phyloP scores from a whole-genome alignment of 1,140 invertebrate species.

The Cardiocondyla obscurior region DNA sequence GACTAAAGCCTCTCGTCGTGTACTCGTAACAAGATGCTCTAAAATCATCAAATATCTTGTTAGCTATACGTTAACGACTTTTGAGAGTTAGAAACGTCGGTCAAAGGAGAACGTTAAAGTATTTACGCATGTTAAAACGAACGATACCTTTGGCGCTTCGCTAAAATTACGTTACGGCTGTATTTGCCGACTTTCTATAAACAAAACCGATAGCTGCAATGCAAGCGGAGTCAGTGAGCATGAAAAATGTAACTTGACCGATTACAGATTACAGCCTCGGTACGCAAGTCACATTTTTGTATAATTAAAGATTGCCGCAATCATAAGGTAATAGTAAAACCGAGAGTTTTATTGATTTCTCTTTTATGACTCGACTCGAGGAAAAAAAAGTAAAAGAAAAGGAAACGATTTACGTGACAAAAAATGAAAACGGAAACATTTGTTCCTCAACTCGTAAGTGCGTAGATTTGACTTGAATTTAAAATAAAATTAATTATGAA shows the following conservation, averaged over 20 bases:
- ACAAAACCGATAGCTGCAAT: not conserved
- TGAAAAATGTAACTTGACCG: conserved; percentile 43
- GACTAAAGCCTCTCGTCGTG: not conserved
- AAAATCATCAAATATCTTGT: not conserved
- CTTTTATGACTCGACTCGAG: not conserved
- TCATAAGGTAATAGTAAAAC: not conserved
- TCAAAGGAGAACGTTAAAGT: not conserved
- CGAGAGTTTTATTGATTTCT: not conserved
- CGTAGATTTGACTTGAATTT: not conserved
- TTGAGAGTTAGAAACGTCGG: not conserved
- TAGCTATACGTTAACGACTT: not conserved
- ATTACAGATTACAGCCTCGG: conserved; percentile 33
- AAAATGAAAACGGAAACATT: not conserved
- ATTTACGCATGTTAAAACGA: not conserved
- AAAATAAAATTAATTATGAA: not conserved
- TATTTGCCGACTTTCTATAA: conserved; percentile 21
- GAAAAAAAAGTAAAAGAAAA: too few species aligned
- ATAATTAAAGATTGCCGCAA: conserved; percentile 11
- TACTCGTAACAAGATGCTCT: not conserved
- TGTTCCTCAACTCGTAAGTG: not conserved
- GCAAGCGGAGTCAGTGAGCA: conserved; percentile 26
- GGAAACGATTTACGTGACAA: not conserved
- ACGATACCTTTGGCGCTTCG: not conserved
- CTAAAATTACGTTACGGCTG: not conserved
- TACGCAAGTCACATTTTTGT: not conserved